Evolutionary conservation across 2,113 vertebrate genomes (phyloP).

Genomic region (Acanthisitta chloris): DNA sequence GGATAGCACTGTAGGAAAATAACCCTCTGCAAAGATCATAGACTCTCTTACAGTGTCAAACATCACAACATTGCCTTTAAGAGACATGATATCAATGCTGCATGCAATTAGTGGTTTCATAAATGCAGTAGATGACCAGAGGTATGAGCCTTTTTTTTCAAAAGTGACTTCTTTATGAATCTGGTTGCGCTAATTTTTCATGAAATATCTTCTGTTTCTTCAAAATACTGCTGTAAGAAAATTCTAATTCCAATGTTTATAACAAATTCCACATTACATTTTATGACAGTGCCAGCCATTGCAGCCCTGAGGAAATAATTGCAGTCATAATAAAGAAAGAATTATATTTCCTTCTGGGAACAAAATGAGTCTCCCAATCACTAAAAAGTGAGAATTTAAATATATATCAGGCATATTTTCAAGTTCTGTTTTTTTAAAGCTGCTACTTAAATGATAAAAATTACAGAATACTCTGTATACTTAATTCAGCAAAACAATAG

Average conservation of each 20-base stretch:
- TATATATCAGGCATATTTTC: neutral
- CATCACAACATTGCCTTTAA: neutral
- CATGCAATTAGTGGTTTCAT: neutral
- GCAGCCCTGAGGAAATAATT: neutral
- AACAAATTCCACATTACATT: neutral
- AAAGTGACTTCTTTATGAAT: neutral
- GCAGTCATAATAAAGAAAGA: neutral
- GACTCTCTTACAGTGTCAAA: neutral
- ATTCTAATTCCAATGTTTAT: neutral
- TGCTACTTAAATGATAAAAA: neutral
- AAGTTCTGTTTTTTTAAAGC: neutral
- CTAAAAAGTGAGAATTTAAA: neutral
- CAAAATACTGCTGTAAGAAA: neutral
- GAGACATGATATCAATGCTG: neutral
- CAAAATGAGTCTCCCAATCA: neutral
- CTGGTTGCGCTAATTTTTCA: neutral
- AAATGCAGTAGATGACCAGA: neutral
- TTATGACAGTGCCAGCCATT: neutral
- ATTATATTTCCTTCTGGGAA: neutral
- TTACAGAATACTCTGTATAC: neutral
- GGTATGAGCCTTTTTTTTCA: neutral
- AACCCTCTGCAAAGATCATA: neutral
- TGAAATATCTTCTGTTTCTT: neutral
- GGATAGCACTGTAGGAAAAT: neutral
- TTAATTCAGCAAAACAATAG: neutral